These are phyloP conservation scores for Idaea straminata DNA, from an alignment of 2,888 invertebrate species.

Conservation along the genomic window DNA sequence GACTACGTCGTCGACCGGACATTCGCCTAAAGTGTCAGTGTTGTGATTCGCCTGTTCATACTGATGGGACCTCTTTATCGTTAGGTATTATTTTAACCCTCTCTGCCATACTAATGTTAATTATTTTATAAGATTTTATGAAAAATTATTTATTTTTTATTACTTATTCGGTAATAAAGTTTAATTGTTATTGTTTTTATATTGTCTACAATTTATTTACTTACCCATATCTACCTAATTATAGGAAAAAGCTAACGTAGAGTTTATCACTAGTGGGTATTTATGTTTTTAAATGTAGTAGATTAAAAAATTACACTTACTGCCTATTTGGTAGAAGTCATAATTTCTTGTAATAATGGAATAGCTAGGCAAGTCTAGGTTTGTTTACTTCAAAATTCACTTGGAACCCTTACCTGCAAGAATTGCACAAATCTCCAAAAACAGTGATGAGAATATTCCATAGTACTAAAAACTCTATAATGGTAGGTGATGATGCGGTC, in stretches of 20 bases:
- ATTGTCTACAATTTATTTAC: not conserved
- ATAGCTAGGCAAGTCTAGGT: too few species aligned
- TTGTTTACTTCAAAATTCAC: too few species aligned
- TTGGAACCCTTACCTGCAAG: too few species aligned
- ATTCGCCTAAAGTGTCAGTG: conserved; percentile 69
- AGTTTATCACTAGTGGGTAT: not conserved
- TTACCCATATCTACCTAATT: not conserved
- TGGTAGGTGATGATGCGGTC: too few species aligned
- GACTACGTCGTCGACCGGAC: conserved; percentile 69
- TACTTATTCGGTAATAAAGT: conserved; percentile 65
- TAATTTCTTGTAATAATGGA: too few species aligned
- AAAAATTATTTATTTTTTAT: conserved; percentile 55
- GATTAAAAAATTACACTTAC: too few species aligned
- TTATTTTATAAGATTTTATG: conserved; percentile 52
- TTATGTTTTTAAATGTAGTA: not conserved
- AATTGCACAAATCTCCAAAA: not conserved
- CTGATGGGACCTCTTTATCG: conserved; percentile 40
- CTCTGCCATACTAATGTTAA: conserved; percentile 74
- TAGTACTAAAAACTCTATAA: too few species aligned
- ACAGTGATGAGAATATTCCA: not conserved
- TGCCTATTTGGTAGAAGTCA: too few species aligned
- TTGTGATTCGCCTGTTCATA: conserved; percentile 32
- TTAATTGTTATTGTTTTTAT: conserved; percentile 63
- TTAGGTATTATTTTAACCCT: conserved; percentile 60
- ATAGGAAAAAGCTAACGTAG: not conserved